phyloP scores from a whole-genome alignment of 2,797 vertebrate genomes.

The Gambelia wislizenii region DNA sequence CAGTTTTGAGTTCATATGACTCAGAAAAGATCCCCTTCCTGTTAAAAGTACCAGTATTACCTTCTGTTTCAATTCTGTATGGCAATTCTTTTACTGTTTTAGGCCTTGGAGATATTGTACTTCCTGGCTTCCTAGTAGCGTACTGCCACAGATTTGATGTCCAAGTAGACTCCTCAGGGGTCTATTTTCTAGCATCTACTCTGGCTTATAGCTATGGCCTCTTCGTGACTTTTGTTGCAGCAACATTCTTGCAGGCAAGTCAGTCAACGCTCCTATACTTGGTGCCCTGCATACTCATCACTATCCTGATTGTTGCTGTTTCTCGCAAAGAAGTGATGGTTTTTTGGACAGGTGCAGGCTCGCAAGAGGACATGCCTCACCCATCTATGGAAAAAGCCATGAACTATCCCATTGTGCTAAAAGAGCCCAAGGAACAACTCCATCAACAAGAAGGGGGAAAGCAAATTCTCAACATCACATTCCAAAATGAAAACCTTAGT shows the following conservation, averaged over 20 bases:
- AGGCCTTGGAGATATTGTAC: conserved; percentile 86
- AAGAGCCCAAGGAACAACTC: conserved; percentile 17
- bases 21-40: conserved; percentile 91
- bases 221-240: conserved; percentile 86
- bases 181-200: conserved; percentile 88
- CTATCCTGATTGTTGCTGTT: conserved; percentile 85
- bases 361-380: conserved; percentile 62
- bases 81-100: conserved; percentile 86
- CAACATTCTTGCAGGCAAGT: conserved; percentile 86
- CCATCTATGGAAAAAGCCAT: neutral
- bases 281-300: conserved; percentile 88
- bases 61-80: conserved; percentile 83
- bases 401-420: neutral
- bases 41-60: conserved; percentile 85
- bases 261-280: conserved; percentile 90
- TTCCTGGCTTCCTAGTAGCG: conserved; percentile 86
- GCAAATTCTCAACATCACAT: neutral
- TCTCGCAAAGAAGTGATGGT: conserved; percentile 82
- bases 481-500: conserved; percentile 20
- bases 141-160: conserved; percentile 90
- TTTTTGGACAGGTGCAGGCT: conserved; percentile 88
- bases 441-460: conserved; percentile 12
- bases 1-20: conserved; percentile 83
- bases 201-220: conserved; percentile 85
- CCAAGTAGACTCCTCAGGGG: conserved; percentile 78